These are phyloP conservation scores for Tenrec ecaudatus DNA, from an alignment of 2,113 vertebrate genomes.

Conservation along the genomic window DNA sequence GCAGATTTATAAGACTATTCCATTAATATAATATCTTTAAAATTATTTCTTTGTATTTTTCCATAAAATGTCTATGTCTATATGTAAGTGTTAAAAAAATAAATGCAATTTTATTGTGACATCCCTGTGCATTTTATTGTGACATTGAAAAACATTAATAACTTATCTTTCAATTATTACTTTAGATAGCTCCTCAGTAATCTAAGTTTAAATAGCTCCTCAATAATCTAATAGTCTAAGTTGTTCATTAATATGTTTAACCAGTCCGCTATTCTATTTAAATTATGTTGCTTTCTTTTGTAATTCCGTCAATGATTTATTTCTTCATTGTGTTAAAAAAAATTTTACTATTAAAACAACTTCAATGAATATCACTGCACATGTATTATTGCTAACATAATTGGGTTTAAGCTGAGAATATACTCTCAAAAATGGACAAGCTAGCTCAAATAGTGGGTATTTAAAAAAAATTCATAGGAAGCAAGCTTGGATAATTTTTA, in stretches of 20 bases:
- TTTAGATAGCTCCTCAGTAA: not conserved
- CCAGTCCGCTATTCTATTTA: not conserved
- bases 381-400: not conserved
- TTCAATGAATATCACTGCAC: not conserved
- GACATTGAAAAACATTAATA: not conserved
- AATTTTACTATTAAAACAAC: not conserved
- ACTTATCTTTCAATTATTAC: not conserved
- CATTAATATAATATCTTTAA: not conserved
- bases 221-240: not conserved
- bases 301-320: not conserved
- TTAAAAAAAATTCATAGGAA: not conserved
- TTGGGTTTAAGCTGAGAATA: not conserved
- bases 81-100: not conserved
- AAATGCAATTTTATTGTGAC: not conserved
- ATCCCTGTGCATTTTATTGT: not conserved
- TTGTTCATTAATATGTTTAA: not conserved
- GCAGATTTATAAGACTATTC: not conserved
- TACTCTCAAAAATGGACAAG: not conserved
- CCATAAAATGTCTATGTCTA: not conserved
- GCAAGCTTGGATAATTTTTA: not conserved
- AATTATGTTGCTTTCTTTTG: not conserved
- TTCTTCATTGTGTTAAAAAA: too few species aligned
- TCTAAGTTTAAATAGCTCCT: not conserved
- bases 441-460: not conserved
- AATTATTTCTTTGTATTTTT: conserved; percentile 1